phyloP scores from a whole-genome alignment of 2,113 vertebrate species.

The Megatriorchis doriae region DNA sequence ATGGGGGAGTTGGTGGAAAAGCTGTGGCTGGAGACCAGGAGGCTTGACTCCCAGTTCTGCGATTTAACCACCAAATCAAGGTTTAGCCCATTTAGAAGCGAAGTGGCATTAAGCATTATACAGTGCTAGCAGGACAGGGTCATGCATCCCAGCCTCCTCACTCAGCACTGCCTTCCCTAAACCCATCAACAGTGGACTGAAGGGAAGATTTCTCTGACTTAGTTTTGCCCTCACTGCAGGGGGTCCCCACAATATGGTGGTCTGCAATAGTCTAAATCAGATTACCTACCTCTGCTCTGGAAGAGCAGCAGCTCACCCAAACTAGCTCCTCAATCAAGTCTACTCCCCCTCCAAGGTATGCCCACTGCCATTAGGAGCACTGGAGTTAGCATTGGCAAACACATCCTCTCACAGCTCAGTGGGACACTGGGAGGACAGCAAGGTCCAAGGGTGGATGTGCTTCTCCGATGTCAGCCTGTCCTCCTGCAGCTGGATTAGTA shows the following conservation, averaged over 20 bases:
- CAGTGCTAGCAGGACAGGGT: not conserved
- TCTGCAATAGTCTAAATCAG: not conserved
- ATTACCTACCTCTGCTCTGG: not conserved
- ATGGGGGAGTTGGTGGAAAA: not conserved
- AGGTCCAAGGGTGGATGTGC: not conserved
- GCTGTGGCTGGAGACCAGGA: not conserved
- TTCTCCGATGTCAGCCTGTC: not conserved
- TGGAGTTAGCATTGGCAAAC: not conserved
- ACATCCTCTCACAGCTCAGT: not conserved
- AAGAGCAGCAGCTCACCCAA: not conserved
- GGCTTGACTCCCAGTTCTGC: not conserved
- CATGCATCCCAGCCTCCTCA: not conserved
- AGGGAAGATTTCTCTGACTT: not conserved
- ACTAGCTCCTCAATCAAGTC: not conserved
- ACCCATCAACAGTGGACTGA: not conserved
- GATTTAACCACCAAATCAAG: not conserved
- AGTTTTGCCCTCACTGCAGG: not conserved
- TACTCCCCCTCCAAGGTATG: not conserved
- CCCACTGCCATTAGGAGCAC: not conserved
- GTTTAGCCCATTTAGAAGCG: not conserved
- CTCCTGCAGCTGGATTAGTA: not conserved
- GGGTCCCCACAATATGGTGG: fast-evolving
- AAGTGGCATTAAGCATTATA: not conserved
- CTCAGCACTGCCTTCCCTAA: not conserved
- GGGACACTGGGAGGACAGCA: not conserved